phyloP scores from a whole-genome alignment of 2,888 invertebrate genomes.

The Lasioglossum pauxillum region DNA sequence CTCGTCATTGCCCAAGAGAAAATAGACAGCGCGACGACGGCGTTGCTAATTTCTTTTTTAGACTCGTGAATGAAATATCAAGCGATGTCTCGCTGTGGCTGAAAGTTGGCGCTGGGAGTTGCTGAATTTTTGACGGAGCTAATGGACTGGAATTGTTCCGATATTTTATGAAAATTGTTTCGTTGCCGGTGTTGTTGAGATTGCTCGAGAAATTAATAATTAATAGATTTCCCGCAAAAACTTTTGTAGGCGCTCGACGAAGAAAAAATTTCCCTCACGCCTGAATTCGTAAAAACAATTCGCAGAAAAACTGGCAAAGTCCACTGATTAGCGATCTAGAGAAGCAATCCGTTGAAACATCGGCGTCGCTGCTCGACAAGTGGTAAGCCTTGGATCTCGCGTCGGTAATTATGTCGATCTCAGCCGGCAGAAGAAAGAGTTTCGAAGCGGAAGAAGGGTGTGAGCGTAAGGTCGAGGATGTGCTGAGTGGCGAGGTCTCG shows the following conservation, averaged over 20 bases:
- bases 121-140: background rate
- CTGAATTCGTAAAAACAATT: background rate
- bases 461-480: conserved; percentile 45
- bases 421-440: conserved; percentile 19
- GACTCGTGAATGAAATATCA: background rate
- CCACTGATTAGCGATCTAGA: background rate
- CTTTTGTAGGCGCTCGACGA: background rate
- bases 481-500: conserved; percentile 64
- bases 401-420: conserved; percentile 49
- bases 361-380: background rate
- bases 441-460: conserved; percentile 4
- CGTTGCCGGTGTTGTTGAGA: background rate
- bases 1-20: background rate
- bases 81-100: background rate
- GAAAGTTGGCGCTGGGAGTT: background rate
- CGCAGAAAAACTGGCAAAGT: background rate
- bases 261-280: background rate
- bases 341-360: background rate
- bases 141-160: background rate
- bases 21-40: background rate
- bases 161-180: background rate
- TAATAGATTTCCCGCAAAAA: too few species aligned
- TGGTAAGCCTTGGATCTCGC: background rate
- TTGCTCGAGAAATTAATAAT: background rate
- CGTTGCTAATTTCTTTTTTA: background rate